phyloP scores from a whole-genome alignment of 23 tunicate species.

The Pegea sp. region DNA sequence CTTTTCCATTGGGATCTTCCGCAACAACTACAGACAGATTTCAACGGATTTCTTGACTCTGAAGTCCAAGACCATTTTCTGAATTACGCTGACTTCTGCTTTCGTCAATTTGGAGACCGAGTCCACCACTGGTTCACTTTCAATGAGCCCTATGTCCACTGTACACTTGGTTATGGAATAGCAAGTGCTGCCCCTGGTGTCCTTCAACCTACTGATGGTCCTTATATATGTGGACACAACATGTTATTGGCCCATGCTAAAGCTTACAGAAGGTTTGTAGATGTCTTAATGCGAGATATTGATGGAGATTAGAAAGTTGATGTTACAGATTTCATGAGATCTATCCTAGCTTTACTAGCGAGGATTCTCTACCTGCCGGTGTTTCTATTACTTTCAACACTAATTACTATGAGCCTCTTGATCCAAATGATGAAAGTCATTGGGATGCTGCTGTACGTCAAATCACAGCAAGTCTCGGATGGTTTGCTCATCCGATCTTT shows the following conservation, averaged over 20 bases:
- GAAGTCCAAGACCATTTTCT: conserved; percentile 21
- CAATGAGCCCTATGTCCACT: conserved; percentile 70
- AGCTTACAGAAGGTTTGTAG: conserved; percentile 62
- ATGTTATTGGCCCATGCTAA: conserved; percentile 64
- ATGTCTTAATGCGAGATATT: neutral
- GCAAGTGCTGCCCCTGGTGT: conserved; percentile 81
- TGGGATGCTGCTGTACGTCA: conserved; percentile 75
- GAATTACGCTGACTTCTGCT: conserved; percentile 13
- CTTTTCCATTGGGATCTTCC: conserved; percentile 94
- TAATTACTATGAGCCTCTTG: conserved; percentile 68
- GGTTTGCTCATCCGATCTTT: conserved; percentile 74
- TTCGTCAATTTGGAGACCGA: conserved; percentile 65
- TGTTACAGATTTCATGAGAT: conserved; percentile 47
- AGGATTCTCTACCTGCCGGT: conserved; percentile 5
- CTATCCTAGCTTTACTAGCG: conserved; percentile 5
- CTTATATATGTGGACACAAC: conserved; percentile 74
- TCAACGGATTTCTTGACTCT: conserved; percentile 75
- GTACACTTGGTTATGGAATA: conserved; percentile 72
- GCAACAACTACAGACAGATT: conserved; percentile 54
- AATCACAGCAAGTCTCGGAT: conserved; percentile 40
- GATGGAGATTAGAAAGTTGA: neutral
- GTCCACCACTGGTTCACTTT: conserved; percentile 90
- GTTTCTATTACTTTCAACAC: conserved; percentile 69
- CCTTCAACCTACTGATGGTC: conserved; percentile 27
- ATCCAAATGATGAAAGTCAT: conserved; percentile 36